These are phyloP conservation scores for Trichogramma pretiosum DNA, from an alignment of 1,140 invertebrate species.

Conservation along the genomic window DNA sequence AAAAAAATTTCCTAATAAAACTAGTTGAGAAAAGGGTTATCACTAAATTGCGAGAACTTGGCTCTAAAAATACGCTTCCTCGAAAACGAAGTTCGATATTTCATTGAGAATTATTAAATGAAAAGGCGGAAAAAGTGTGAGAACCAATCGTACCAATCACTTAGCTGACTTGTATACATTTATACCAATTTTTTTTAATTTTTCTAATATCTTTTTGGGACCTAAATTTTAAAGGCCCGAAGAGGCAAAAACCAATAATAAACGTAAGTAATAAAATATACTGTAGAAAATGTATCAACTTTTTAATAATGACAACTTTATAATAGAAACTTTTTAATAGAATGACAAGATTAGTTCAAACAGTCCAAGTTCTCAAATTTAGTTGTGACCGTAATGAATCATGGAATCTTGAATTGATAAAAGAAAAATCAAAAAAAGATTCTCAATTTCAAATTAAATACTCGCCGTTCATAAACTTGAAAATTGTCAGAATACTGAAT, in stretches of 20 bases:
- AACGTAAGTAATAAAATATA: not conserved
- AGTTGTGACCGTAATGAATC: not conserved
- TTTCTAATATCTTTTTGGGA: not conserved
- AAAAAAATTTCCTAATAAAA: no score
- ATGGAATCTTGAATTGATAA: not conserved
- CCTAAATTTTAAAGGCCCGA: not conserved
- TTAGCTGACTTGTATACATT: no score
- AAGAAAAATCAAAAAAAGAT: not conserved
- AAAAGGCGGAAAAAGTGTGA: not conserved
- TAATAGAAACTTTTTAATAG: no score
- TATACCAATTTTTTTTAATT: no score
- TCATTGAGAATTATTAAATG: slow-evolving; percentile 6
- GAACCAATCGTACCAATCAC: no score
- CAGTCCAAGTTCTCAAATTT: slow-evolving; percentile 12
- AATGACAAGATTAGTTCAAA: not conserved
- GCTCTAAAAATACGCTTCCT: slow-evolving; percentile 1
- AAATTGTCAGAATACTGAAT: no score
- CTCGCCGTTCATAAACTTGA: no score
- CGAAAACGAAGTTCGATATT: slow-evolving; percentile 15
- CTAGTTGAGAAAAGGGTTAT: no score
- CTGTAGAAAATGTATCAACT: no score
- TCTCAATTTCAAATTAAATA: no score
- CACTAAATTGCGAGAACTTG: slow-evolving; percentile 7
- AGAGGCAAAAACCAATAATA: not conserved
- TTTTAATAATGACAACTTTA: no score